Percentiles rank a stretch among this genome's conserved stretches.
These are phyloP conservation scores for Campoplex capitator DNA, from an alignment of 2,888 invertebrate species.

Conservation along the genomic window DNA sequence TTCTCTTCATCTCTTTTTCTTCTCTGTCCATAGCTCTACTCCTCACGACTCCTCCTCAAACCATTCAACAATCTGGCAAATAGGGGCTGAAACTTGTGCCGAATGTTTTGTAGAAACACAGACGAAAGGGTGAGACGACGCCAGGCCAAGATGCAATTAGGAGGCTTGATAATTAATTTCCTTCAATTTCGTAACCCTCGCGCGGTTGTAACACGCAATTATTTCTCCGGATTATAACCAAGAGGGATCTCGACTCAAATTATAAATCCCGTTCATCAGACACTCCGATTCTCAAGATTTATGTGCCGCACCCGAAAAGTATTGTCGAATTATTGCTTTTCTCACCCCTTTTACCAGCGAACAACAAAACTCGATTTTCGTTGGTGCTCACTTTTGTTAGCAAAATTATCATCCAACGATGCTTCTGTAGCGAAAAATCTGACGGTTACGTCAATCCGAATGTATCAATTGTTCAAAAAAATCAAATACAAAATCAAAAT, in stretches of 20 bases:
- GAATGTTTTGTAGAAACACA: not conserved
- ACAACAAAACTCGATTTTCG: no score
- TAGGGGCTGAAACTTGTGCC: constrained; percentile 18
- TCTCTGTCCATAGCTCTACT: not conserved
- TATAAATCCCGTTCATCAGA: constrained; percentile 1
- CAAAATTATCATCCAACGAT: no score
- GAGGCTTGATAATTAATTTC: constrained; percentile 42
- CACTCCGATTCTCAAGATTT: not conserved
- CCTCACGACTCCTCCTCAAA: not conserved
- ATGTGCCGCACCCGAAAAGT: no score
- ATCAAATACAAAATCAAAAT: no score
- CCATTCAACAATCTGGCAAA: constrained; percentile 33
- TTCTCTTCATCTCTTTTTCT: not conserved
- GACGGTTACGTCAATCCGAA: no score
- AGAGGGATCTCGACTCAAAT: not conserved
- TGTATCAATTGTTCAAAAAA: no score
- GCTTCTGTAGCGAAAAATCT: no score
- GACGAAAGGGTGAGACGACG: not conserved
- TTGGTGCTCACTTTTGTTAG: no score
- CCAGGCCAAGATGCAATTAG: constrained; percentile 38
- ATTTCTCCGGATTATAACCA: not conserved
- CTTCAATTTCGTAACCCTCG: not conserved
- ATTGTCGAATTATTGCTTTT: not conserved
- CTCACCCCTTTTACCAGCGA: not conserved
- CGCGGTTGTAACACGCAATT: constrained; percentile 8